Evolutionary conservation across 2,888 invertebrate species (phyloP).

Genomic region (Volucella zonaria): DNA sequence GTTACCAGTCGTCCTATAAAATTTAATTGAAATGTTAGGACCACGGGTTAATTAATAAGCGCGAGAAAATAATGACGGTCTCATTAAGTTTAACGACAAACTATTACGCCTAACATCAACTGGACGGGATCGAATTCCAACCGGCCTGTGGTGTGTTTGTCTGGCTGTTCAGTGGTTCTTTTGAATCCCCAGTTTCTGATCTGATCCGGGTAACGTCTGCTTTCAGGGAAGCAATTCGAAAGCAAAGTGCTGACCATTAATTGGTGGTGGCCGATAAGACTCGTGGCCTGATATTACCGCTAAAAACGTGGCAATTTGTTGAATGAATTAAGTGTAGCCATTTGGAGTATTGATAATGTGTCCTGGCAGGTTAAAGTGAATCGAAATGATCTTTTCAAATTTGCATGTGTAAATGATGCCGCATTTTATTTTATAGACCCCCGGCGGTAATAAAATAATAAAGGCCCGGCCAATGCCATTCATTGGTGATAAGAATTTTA

Average conservation of each 20-base stretch:
- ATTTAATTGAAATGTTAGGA: conserved; percentile 38
- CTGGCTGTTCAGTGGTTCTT: no score
- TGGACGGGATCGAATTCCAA: conserved; percentile 35
- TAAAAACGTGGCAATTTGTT: conserved; percentile 43
- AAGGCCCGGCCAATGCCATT: no score
- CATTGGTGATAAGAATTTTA: no score
- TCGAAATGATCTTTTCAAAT: conserved; percentile 11
- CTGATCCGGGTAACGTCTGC: background rate
- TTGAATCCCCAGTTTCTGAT: background rate
- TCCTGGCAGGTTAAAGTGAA: conserved; percentile 12
- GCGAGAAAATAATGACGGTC: conserved; percentile 43
- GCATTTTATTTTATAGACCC: conserved; percentile 26
- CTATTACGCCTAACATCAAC: conserved; percentile 51
- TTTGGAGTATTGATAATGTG: conserved; percentile 28
- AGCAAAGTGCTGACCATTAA: conserved; percentile 27
- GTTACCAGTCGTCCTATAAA: conserved; percentile 16
- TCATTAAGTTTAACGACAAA: conserved; percentile 49
- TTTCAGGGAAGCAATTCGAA: background rate
- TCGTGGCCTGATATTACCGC: conserved; percentile 8
- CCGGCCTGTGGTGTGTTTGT: no score
- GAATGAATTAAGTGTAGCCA: conserved; percentile 10
- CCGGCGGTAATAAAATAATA: background rate
- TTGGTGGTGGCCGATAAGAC: conserved; percentile 21
- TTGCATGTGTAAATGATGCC: conserved; percentile 10
- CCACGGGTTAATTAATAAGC: conserved; percentile 43